A percentile compares a stretch with the other conserved stretches of the same genome.
Evolutionary conservation across 2,888 invertebrate genomes (phyloP).

Genomic region (Volucella bombylans): DNA sequence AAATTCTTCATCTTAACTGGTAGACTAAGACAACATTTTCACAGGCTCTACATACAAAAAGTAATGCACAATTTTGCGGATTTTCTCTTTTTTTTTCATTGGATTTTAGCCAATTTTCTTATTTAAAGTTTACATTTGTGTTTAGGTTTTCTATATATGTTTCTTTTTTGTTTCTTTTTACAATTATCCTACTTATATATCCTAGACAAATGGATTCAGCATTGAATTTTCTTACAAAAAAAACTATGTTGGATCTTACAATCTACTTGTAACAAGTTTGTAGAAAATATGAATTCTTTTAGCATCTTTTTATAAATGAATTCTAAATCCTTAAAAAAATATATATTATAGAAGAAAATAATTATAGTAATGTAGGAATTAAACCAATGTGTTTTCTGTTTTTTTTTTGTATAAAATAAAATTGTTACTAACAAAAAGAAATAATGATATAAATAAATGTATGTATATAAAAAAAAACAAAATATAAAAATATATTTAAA

Average conservation of each 20-base stretch:
- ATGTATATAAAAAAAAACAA: slow-evolving; percentile 11
- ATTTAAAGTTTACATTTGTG: slow-evolving; percentile 18
- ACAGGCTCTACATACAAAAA: too few species aligned
- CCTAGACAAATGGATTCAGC: slow-evolving; percentile 28
- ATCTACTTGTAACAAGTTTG: slow-evolving; percentile 48
- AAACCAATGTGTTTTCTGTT: neutral
- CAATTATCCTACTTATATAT: neutral
- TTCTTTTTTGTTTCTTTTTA: neutral
- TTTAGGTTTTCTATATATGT: neutral
- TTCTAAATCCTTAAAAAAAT: slow-evolving; percentile 15
- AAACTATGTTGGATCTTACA: slow-evolving; percentile 35
- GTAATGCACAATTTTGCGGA: too few species aligned
- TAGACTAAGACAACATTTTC: too few species aligned
- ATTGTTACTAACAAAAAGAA: slow-evolving; percentile 29
- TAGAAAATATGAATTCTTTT: slow-evolving; percentile 51
- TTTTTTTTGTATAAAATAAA: slow-evolving; percentile 30
- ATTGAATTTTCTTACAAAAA: slow-evolving; percentile 16
- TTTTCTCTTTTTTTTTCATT: neutral
- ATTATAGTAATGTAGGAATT: slow-evolving; percentile 24
- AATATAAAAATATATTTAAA: slow-evolving; percentile 27
- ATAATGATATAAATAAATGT: slow-evolving; percentile 26
- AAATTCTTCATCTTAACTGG: too few species aligned
- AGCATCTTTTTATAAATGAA: slow-evolving; percentile 41
- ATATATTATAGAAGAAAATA: slow-evolving; percentile 31
- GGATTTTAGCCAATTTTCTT: neutral